Evolutionary conservation across 2,113 vertebrate genomes (phyloP).

Genomic region (Rana temporaria): DNA sequence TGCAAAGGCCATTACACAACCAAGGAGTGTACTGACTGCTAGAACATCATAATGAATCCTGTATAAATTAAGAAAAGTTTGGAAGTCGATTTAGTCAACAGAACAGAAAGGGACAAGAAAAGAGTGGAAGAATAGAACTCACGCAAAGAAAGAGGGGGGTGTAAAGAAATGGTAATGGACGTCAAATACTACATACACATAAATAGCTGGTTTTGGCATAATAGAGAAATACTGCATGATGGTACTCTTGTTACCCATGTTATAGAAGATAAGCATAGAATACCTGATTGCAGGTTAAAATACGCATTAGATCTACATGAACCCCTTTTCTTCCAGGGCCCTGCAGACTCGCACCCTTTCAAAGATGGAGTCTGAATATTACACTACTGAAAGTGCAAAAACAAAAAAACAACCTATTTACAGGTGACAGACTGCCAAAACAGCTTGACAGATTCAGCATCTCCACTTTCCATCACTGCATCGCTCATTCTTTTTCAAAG

Average conservation of each 20-base stretch:
- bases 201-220: constrained; percentile 69
- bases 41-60: neutral
- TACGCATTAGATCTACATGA: constrained; percentile 58
- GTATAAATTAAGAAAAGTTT: constrained; percentile 26
- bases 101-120: neutral
- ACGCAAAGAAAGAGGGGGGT: neutral
- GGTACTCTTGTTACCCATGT: constrained; percentile 70
- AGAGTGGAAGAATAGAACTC: neutral
- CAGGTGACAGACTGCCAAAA: constrained; percentile 57
- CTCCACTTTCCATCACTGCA: constrained; percentile 61
- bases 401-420: constrained; percentile 12
- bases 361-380: constrained; percentile 35
- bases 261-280: constrained; percentile 56
- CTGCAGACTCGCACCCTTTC: neutral
- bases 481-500: constrained; percentile 74
- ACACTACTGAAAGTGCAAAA: constrained; percentile 60
- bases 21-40: neutral
- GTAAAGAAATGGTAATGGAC: constrained; percentile 67
- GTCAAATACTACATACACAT: constrained; percentile 68
- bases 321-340: constrained; percentile 32
- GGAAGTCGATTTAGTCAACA: neutral
- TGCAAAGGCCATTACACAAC: constrained; percentile 28
- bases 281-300: constrained; percentile 65
- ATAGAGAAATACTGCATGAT: constrained; percentile 74
- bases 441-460: constrained; percentile 60